A percentile compares a stretch with the other conserved stretches of the same genome.
phyloP scores from a whole-genome alignment of 2,888 invertebrate species.

The Muscina levida region DNA sequence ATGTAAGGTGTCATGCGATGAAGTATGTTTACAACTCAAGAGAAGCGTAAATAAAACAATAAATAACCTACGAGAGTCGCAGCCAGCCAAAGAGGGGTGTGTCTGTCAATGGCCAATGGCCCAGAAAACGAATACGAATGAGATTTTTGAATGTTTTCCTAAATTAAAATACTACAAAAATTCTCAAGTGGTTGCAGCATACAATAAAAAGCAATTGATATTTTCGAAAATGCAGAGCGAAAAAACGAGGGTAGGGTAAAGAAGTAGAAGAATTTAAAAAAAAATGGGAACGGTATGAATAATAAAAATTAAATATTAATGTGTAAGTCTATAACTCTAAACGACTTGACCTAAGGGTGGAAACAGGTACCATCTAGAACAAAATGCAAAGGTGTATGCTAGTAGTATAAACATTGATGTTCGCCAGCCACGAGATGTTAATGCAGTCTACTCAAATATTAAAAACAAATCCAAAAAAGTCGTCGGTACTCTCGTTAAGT shows the following conservation, averaged over 20 bases:
- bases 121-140: background rate
- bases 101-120: slow-evolving; percentile 3
- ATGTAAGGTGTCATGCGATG: slow-evolving; percentile 41
- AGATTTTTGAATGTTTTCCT: background rate
- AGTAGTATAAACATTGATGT: too few relatives aligned
- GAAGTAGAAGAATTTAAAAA: background rate
- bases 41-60: slow-evolving; percentile 25
- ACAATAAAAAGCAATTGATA: background rate
- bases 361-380: too few relatives aligned
- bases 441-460: too few relatives aligned
- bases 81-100: background rate
- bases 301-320: too few relatives aligned
- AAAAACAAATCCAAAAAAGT: too few relatives aligned
- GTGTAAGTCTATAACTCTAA: too few relatives aligned
- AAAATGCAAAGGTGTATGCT: too few relatives aligned
- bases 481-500: too few relatives aligned
- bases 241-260: background rate
- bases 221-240: background rate
- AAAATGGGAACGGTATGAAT: too few relatives aligned
- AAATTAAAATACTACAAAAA: background rate
- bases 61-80: slow-evolving; percentile 20
- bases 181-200: background rate
- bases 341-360: too few relatives aligned
- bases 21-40: slow-evolving; percentile 35
- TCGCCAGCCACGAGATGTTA: too few relatives aligned